These are phyloP conservation scores for Caranx melampygus DNA, from an alignment of 2,113 vertebrate genomes.

Conservation along the genomic window DNA sequence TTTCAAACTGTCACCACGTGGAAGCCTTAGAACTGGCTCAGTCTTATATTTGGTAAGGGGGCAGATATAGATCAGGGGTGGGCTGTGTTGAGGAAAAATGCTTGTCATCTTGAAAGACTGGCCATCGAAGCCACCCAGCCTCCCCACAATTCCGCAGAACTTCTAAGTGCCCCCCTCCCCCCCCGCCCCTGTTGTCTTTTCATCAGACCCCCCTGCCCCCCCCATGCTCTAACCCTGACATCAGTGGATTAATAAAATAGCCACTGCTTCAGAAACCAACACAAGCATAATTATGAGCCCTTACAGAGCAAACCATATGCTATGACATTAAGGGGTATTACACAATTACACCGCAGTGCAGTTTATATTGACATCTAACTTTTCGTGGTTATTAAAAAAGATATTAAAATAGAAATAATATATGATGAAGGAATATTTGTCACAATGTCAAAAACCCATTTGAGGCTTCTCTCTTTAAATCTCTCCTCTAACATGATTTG, in stretches of 20 bases:
- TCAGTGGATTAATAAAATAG: conserved; percentile 53
- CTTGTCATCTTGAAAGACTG: conserved; percentile 72
- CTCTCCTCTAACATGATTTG: conserved; percentile 28
- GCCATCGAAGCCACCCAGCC: conserved; percentile 53
- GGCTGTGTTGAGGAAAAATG: conserved; percentile 77
- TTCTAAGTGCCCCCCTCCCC: conserved; percentile 12
- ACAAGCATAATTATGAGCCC: conserved; percentile 59
- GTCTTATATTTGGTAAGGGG: conserved; percentile 67
- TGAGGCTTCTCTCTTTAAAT: conserved; percentile 44
- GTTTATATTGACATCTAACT: conserved; percentile 46
- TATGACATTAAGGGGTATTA: conserved; percentile 34
- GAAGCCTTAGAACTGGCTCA: conserved; percentile 67
- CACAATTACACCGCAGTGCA: conserved; percentile 29
- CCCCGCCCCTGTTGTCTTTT: conserved; percentile 17
- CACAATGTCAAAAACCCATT: conserved; percentile 36
- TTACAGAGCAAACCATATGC: conserved; percentile 57
- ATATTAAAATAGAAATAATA: conserved; percentile 63
- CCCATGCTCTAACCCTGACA: conserved; percentile 50
- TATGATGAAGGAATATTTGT: conserved; percentile 47
- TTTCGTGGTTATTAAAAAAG: conserved; percentile 50
- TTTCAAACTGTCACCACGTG: conserved; percentile 58
- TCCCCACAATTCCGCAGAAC: conserved; percentile 18
- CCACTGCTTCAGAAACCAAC: conserved; percentile 55
- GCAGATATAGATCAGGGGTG: conserved; percentile 42
- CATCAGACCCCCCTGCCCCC: conserved; percentile 22